A percentile compares a stretch with the other conserved stretches of the same genome.
Evolutionary conservation across 2,888 invertebrate species (phyloP).

Genomic region (Galerucella calmariensis): DNA sequence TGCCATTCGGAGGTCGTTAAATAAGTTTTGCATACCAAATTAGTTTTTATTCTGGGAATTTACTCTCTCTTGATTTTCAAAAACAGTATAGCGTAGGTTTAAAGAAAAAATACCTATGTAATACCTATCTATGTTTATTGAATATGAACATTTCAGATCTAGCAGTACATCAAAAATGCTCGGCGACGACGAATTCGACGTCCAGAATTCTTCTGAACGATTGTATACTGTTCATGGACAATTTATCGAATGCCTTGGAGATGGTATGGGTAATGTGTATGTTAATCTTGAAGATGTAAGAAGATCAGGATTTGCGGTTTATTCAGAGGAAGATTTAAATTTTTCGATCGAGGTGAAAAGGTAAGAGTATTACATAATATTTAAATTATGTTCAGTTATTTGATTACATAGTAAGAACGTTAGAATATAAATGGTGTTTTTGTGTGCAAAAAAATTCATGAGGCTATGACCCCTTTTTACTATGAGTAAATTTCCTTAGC

Average conservation of each 20-base stretch:
- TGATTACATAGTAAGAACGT: too few species aligned
- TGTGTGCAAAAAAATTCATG: too few species aligned
- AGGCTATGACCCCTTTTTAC: too few species aligned
- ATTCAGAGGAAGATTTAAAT: conserved; percentile 47
- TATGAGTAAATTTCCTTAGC: too few species aligned
- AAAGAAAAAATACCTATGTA: background rate
- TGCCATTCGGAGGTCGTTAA: too few species aligned
- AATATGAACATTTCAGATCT: background rate
- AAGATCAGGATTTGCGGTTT: conserved; percentile 52
- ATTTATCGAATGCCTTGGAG: conserved; percentile 43
- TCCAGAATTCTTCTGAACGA: conserved; percentile 37
- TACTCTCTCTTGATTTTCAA: too few species aligned
- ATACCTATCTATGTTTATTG: too few species aligned
- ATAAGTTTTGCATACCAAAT: too few species aligned
- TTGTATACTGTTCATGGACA: conserved; percentile 50
- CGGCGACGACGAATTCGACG: conserved; percentile 14
- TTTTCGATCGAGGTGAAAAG: conserved; percentile 42
- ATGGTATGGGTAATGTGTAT: conserved; percentile 48
- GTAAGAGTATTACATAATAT: conserved; percentile 34
- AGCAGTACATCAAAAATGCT: background rate
- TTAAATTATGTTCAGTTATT: background rate
- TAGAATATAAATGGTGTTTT: too few species aligned
- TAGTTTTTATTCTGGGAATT: too few species aligned
- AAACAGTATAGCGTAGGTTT: too few species aligned
- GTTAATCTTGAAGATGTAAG: conserved; percentile 51